These are phyloP conservation scores for Drosophila kanekoi DNA, from an alignment of 2,888 invertebrate genomes.

Conservation along the genomic window DNA sequence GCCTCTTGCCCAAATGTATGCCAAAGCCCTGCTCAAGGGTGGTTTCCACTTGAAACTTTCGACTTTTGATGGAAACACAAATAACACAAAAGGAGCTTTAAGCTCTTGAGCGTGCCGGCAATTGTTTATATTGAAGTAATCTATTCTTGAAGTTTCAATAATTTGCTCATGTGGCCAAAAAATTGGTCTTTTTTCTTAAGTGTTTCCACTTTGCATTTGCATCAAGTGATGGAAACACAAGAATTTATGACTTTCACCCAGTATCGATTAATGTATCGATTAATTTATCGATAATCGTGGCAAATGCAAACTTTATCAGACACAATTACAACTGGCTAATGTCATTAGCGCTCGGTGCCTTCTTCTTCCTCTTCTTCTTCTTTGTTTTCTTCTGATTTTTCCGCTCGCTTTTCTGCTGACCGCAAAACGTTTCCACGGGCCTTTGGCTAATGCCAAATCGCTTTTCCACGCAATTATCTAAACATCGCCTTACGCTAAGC, in stretches of 20 bases:
- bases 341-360: too few relatives aligned
- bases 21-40: neutral
- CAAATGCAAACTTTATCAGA: too few relatives aligned
- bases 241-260: neutral
- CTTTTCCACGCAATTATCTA: conserved; percentile 49
- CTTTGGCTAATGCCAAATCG: conserved; percentile 14
- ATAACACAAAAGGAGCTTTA: too few relatives aligned
- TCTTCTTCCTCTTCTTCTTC: too few relatives aligned
- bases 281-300: neutral
- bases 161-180: too few relatives aligned
- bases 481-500: neutral
- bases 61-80: too few relatives aligned
- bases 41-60: neutral
- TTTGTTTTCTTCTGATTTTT: neutral
- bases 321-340: too few relatives aligned
- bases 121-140: too few relatives aligned
- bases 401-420: neutral
- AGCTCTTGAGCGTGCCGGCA: too few relatives aligned
- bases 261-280: too few relatives aligned
- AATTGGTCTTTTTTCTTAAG: too few relatives aligned
- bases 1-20: neutral
- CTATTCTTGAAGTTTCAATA: too few relatives aligned
- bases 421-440: neutral
- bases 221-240: neutral
- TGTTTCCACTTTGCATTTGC: neutral